phyloP scores from a whole-genome alignment of 2,888 invertebrate genomes.

The Troides oblongomaculatus region DNA sequence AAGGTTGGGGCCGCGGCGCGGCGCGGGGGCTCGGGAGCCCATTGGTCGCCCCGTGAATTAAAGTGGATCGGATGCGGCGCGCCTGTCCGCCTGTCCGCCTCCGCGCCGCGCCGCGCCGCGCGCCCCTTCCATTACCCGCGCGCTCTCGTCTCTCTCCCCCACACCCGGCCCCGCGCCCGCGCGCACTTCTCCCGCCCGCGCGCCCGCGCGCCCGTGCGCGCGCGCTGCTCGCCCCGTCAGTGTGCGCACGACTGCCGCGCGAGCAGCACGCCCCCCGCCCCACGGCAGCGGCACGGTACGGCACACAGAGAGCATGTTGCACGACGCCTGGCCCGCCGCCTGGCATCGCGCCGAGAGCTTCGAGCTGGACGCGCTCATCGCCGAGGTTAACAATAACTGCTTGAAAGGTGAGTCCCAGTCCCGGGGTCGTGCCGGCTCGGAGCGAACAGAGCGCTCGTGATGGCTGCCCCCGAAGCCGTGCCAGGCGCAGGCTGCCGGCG shows the following conservation, averaged over 20 bases:
- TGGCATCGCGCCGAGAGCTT: constrained; percentile 57
- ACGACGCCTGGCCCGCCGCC: constrained; percentile 60
- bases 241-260: constrained; percentile 39
- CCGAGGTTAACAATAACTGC: constrained; percentile 62
- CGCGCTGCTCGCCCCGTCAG: constrained; percentile 34
- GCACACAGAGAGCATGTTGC: constrained; percentile 53
- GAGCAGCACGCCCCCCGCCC: constrained; percentile 35
- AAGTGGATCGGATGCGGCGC: constrained; percentile 25
- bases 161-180: neutral
- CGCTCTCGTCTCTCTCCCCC: neutral
- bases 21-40: constrained; percentile 19
- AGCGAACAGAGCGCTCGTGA: neutral
- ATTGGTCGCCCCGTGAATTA: constrained; percentile 15
- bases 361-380: constrained; percentile 65
- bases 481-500: neutral
- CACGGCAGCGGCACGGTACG: constrained; percentile 34
- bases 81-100: constrained; percentile 1
- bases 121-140: constrained; percentile 30
- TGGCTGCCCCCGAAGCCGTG: constrained; percentile 3
- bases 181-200: constrained; percentile 15
- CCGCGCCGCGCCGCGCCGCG: constrained; percentile 15
- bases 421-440: neutral
- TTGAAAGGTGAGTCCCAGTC: constrained; percentile 53
- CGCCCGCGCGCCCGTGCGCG: constrained; percentile 31
- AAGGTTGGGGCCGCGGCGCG: neutral